phyloP scores from a whole-genome alignment of 2,113 vertebrate species.

The Apus apus region DNA sequence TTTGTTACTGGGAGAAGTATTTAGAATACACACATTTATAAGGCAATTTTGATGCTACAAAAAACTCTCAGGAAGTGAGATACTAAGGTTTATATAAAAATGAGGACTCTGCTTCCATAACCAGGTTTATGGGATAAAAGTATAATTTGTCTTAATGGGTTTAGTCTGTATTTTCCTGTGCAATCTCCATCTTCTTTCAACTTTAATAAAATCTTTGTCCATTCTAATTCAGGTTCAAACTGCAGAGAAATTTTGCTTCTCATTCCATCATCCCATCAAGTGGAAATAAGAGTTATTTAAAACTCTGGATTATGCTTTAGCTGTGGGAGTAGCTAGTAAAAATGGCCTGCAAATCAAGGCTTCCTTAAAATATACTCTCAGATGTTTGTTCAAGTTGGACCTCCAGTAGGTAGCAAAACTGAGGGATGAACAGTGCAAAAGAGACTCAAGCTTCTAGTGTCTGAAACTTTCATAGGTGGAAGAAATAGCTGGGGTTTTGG shows the following conservation, averaged over 20 bases:
- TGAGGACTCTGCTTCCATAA: not conserved
- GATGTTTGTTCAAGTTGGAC: not conserved
- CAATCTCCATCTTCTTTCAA: not conserved
- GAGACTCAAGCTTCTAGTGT: not conserved
- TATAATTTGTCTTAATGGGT: rapidly evolving
- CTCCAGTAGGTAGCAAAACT: not conserved
- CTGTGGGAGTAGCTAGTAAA: not conserved
- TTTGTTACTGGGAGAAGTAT: constrained; percentile 22
- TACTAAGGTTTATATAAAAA: not conserved
- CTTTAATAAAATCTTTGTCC: not conserved
- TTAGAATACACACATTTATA: not conserved
- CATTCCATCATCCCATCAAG: rapidly evolving
- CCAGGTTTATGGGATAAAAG: too few relatives aligned
- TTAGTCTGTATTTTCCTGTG: not conserved
- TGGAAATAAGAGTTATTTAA: too few relatives aligned
- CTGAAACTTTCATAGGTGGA: not conserved
- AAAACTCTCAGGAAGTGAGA: not conserved
- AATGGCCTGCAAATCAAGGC: not conserved
- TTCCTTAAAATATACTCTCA: not conserved
- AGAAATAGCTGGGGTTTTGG: not conserved
- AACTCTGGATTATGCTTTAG: not conserved
- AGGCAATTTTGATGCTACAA: not conserved
- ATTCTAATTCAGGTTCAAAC: not conserved
- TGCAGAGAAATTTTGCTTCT: not conserved
- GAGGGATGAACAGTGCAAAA: not conserved